Evolutionary conservation across 2,888 invertebrate genomes (phyloP), one percentile per base, ranked within the genome.

Genomic region (Drosophila meridiana): DNA sequence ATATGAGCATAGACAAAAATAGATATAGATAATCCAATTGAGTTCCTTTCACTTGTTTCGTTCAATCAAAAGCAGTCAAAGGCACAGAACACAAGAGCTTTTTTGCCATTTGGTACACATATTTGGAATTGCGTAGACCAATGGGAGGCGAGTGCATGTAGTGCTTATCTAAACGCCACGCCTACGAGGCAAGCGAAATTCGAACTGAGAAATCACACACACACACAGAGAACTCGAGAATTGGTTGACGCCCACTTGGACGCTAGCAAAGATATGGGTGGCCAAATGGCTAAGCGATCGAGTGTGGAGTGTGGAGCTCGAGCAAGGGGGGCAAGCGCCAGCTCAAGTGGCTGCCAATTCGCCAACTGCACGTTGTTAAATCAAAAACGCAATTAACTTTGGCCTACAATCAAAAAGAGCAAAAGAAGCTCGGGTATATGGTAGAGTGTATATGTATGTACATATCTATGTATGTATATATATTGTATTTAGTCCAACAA

Each of bases 321-420:
- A 42, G 62, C 57, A 43, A 50, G 43, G 68, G 52, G 60, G 30
- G 8, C 9, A 9, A 76, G 61, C 58, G 76, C 58, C 76, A 52
- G 50, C 55, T 76, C 52, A 67, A 80, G 73, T 82, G 80, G 58
- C 59, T 57, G 56, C 45, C 57, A 64, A 63, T 65, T 73, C 45
- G 69, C 58, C 32, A 34, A 34, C 50, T 34, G 61, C 40, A 52
- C 61, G 66, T 74, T 65, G 61, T 73, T 79, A 82, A 84, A 84
- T 85, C 79, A 88, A 79, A 79, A 80, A 83, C 81, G 80, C 87
- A 90, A 90, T 88, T 88, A 79, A 80, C 76, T 75, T 72, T 81
- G 81, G 65, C 77, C 83, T 69, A 77, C 76, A 80, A 81, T 65
- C 65, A 38, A 38, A 30, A 28, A 4, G 55, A 38, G n/a, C 6